Evolutionary conservation across 2,797 vertebrate genomes (phyloP), one percentile per base, ranked within the genome.

Genomic region (Gadopsis marmoratus): DNA sequence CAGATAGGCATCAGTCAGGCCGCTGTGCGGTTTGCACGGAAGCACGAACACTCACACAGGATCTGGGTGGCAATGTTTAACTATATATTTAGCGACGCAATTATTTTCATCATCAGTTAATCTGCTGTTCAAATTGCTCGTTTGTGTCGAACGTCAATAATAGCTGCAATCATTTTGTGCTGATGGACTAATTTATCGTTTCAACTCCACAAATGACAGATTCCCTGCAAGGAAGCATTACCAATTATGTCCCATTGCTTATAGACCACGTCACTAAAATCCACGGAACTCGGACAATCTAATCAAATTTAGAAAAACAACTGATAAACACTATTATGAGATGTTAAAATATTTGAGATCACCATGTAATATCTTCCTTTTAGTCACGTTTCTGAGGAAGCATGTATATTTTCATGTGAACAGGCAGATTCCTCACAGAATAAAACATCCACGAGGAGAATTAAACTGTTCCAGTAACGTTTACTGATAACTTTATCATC

Each of bases 1-100:
- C 83, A 86, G 93, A 95, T 95, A 91, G 87, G 71, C 88, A 94
- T 95, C 94, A 4, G 86, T 71, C 23, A 19, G 83, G 26, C 76
- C 55, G 75, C 78, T 77, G 80, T 71, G 77, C 33, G 71, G 48
- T 50, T 54, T 60, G 10, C n/a, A 75, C 5, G 0, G 17, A 48
- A 19, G 12, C 61, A 66, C 39, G 48, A n/a, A 80, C 68, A 45
- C 56, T 35, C 77, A 23, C 59, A 37, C 35, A 17, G 58, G 19
- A n/a, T 51, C 65, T 45, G 64, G 47, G 37, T 58, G 55, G 47
- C 1, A 21, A 35, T 0, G 26, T 7, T 31, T 11, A 56, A 53
- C 31, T 11, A 3, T 23, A 8, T 31, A 54, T 59, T 59, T 45
- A 21, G 5, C 0, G 16, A 19, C 43, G 17, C 13, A n/a, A 26